A percentile compares a stretch with the other conserved stretches of the same genome.
Evolutionary conservation across 2,797 vertebrate species (phyloP).

Genomic region (Dromococcyx pavoninus): DNA sequence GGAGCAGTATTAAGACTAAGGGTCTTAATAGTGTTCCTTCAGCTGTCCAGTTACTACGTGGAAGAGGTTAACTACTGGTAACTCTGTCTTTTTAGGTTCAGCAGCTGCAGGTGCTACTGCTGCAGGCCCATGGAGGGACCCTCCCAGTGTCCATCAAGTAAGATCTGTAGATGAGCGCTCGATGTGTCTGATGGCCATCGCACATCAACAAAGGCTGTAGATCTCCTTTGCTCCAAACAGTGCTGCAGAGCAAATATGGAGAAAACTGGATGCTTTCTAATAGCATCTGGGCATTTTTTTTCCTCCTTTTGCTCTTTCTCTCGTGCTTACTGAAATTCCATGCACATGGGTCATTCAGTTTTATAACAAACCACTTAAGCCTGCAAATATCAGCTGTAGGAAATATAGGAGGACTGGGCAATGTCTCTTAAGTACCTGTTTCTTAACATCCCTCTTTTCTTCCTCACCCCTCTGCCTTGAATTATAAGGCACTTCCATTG

Average conservation of each 20-base stretch:
- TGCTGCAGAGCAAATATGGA: neutral
- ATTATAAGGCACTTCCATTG: neutral
- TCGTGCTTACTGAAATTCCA: neutral
- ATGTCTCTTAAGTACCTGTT: neutral
- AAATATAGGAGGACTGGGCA: neutral
- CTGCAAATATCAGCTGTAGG: neutral
- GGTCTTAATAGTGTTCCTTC: neutral
- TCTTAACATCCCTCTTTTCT: neutral
- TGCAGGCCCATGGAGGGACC: constrained; percentile 92
- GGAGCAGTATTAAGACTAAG: neutral
- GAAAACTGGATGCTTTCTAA: neutral
- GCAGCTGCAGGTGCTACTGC: constrained; percentile 90
- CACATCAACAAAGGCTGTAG: neutral
- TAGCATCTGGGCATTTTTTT: rapidly evolving
- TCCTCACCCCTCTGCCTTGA: neutral
- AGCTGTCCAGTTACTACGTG: neutral
- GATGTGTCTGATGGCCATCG: rapidly evolving
- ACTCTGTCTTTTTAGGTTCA: constrained; percentile 82
- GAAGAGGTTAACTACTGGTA: neutral
- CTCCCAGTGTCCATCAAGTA: constrained; percentile 87
- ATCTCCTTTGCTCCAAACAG: neutral
- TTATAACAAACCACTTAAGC: neutral
- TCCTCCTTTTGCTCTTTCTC: neutral
- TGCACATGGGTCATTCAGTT: neutral
- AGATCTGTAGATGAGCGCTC: constrained; percentile 10